Percentiles rank a stretch among this genome's conserved stretches.
Conservation (phyloP, 2,888 invertebrate species). For the Synergus itoensis region DNA sequence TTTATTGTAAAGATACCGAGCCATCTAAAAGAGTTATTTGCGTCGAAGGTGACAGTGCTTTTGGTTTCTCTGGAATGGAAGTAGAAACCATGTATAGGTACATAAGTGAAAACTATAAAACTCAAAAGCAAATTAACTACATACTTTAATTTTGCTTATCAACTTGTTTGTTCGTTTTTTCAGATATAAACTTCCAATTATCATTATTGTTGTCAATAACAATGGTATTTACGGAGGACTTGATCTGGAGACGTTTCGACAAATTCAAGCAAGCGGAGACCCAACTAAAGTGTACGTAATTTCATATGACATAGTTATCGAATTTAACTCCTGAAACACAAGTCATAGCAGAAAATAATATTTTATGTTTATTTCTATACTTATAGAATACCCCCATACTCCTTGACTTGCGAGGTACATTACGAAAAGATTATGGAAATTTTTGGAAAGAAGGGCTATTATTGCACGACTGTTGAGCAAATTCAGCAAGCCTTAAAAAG, state of each 20-base stretch:
- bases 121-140: neutral
- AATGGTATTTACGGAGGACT: constrained; percentile 96
- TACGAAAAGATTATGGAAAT: constrained; percentile 95
- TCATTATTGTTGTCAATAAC: constrained; percentile 96
- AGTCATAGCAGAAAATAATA: neutral
- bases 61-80: constrained; percentile 99
- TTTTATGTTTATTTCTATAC: constrained; percentile 37
- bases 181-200: constrained; percentile 94
- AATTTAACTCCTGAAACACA: too few relatives aligned
- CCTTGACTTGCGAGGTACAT: constrained; percentile 87
- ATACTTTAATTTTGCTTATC: neutral
- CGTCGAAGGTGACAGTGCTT: constrained; percentile 98
- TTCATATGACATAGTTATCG: neutral
- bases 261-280: constrained; percentile 85
- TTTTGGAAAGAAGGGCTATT: constrained; percentile 89
- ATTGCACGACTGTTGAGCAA: constrained; percentile 88
- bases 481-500: constrained; percentile 85
- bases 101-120: constrained; percentile 6
- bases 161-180: constrained; percentile 21
- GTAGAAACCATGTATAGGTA: constrained; percentile 94
- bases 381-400: constrained; percentile 90
- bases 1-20: constrained; percentile 90
- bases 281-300: constrained; percentile 86
- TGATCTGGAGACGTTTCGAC: constrained; percentile 86
- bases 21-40: constrained; percentile 93